phyloP scores from a whole-genome alignment of 2,888 invertebrate species.

The Serripes groenlandicus region DNA sequence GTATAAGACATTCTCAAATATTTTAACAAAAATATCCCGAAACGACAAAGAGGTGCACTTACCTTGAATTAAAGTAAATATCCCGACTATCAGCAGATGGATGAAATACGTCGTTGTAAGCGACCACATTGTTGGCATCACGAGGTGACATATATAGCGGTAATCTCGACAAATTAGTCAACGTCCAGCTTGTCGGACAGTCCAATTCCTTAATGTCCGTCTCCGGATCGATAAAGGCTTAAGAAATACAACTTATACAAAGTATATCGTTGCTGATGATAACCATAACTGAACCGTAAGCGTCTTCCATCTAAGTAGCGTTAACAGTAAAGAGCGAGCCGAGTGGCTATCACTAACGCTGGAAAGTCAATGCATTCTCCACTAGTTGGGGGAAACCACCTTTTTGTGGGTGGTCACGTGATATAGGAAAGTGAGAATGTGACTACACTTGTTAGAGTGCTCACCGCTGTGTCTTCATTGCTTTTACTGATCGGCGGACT shows the following conservation, averaged over 20 bases:
- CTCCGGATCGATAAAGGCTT: neutral
- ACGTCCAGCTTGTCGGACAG: conserved; percentile 31
- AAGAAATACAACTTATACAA: conserved; percentile 7
- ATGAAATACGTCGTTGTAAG: conserved; percentile 31
- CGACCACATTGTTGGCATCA: conserved; percentile 34
- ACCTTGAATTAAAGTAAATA: conserved; percentile 46
- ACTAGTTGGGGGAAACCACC: conserved; percentile 1
- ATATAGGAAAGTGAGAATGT: neutral
- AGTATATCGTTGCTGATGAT: neutral
- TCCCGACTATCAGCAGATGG: conserved; percentile 41
- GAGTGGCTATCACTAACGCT: neutral
- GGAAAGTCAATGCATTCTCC: conserved; percentile 22
- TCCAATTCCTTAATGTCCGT: conserved; percentile 41
- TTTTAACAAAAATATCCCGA: too few species aligned
- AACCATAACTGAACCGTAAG: neutral
- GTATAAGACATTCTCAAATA: too few species aligned
- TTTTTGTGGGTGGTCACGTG: conserved; percentile 8
- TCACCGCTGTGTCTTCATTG: neutral
- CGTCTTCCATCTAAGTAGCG: conserved; percentile 3
- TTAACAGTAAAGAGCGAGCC: neutral
- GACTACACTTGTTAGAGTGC: conserved; percentile 15
- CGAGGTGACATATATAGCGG: too few species aligned
- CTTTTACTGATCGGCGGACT: too few species aligned
- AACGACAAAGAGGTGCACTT: too few species aligned
- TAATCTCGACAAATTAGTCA: too few species aligned